These are phyloP conservation scores for Drepanosiphum platanoidis DNA, from an alignment of 2,888 invertebrate genomes.

Conservation along the genomic window DNA sequence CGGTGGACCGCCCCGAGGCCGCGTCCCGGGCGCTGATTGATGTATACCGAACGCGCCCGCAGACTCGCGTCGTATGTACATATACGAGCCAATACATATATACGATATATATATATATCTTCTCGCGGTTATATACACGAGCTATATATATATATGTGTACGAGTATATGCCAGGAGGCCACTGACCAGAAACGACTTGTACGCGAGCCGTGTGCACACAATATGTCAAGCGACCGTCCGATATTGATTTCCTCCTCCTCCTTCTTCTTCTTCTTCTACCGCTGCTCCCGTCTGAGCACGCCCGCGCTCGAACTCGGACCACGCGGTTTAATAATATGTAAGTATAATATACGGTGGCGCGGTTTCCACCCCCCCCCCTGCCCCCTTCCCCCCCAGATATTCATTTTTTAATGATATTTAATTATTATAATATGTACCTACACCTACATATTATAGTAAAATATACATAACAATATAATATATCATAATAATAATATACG, in stretches of 20 bases:
- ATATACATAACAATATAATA: too few relatives aligned
- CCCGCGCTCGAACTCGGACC: not conserved
- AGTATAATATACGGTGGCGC: too few relatives aligned
- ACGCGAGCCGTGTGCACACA: slow-evolving; percentile 39
- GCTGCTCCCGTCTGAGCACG: not conserved
- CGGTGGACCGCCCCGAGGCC: slow-evolving; percentile 12
- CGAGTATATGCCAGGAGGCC: not conserved
- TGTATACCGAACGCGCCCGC: slow-evolving; percentile 23
- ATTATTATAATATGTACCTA: too few relatives aligned
- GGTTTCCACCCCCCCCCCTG: too few relatives aligned
- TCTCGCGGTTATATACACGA: not conserved
- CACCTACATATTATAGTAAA: too few relatives aligned
- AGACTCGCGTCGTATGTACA: not conserved
- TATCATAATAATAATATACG: too few relatives aligned
- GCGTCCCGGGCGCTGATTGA: slow-evolving; percentile 31
- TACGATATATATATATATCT: not conserved
- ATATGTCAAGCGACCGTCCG: slow-evolving; percentile 52
- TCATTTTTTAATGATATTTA: too few relatives aligned
- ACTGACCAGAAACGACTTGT: slow-evolving; percentile 52
- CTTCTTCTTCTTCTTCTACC: not conserved
- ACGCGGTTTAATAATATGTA: too few relatives aligned
- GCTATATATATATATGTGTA: too few relatives aligned
- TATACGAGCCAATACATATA: not conserved
- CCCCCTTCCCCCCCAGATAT: too few relatives aligned
- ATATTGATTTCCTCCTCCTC: slow-evolving; percentile 50